These are phyloP conservation scores for Callocephalon fimbriatum DNA, from an alignment of 2,113 vertebrate genomes.

Conservation along the genomic window DNA sequence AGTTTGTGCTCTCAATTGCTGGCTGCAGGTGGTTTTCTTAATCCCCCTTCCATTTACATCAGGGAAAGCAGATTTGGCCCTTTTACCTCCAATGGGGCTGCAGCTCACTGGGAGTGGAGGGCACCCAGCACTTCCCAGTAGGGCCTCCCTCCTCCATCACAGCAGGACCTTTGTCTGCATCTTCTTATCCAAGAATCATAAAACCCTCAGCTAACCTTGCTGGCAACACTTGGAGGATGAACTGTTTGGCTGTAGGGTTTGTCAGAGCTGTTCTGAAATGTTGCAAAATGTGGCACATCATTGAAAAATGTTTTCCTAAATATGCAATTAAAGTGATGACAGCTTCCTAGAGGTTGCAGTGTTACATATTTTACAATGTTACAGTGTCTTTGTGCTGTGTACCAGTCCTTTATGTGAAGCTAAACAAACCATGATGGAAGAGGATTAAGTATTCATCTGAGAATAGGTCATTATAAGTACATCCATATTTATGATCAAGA, in stretches of 20 bases:
- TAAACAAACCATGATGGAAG: constrained; percentile 18
- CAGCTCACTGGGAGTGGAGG: not conserved
- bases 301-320: constrained; percentile 26
- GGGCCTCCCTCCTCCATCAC: not conserved
- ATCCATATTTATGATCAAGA: constrained; percentile 54
- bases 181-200: not conserved
- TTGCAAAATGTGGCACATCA: not conserved
- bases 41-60: not conserved
- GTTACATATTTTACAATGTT: not conserved
- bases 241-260: not conserved
- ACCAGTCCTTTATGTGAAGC: not conserved
- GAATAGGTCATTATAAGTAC: constrained; percentile 18
- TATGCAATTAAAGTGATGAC: not conserved
- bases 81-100: not conserved
- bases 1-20: not conserved
- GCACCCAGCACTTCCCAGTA: not conserved
- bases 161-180: not conserved
- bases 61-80: not conserved
- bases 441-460: constrained; percentile 15
- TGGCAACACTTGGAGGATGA: not conserved
- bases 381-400: not conserved
- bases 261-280: not conserved
- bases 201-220: not conserved
- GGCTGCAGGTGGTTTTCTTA: not conserved
- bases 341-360: constrained; percentile 19